Base-by-base conservation (phyloP, 1,140 invertebrate genomes). In the Hyles vespertilio region DNA sequence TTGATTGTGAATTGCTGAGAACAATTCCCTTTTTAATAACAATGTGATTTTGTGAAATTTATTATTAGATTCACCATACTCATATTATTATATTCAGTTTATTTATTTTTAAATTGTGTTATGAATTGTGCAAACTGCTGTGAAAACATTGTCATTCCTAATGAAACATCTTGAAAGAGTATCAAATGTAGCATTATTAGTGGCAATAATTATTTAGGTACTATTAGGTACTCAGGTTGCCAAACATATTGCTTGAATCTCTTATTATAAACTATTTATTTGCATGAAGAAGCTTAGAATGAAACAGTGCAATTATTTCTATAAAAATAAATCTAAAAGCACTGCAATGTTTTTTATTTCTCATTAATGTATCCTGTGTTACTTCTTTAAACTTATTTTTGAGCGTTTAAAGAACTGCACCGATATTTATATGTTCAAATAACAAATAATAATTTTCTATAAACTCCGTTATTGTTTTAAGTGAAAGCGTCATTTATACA, bases 191-290 rank as follows among this genome's bases (percentile, higher is more conserved):
- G 54, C 47, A 32, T 45, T 56, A 47, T 34, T 56, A 56, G 65
- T 71, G 69, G 65, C 61, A 65, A 57, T 64, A 5, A 40, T 65
- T 65, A 60, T 67, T 51, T 52, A 61, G 59, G 44, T 48, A 58
- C 53, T 62, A 61, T 70, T 68, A 74, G 74, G 72, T 84, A 85
- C 82, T 85, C 80, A 60, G 69, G 81, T 82, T 84, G 85, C 85
- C 85, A 88, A 88, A 88, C 72, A 70, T 60, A 54, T 69, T 82
- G 84, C 85, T 88, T 86, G 85, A 88, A 88, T 88, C 85, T 86
- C 80, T 61, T 79, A 70, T 84, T 75, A 81, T 77, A 50, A 61
- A 70, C 51, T 87, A 84, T 86, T 84, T 86, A 86, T 87, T 87
- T 87, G 81, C 81, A 84, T 85, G 80, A 77, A 70, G 64, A 77